These are phyloP conservation scores for Argynnis bischoffii DNA, from an alignment of 2,888 invertebrate species.

Conservation along the genomic window DNA sequence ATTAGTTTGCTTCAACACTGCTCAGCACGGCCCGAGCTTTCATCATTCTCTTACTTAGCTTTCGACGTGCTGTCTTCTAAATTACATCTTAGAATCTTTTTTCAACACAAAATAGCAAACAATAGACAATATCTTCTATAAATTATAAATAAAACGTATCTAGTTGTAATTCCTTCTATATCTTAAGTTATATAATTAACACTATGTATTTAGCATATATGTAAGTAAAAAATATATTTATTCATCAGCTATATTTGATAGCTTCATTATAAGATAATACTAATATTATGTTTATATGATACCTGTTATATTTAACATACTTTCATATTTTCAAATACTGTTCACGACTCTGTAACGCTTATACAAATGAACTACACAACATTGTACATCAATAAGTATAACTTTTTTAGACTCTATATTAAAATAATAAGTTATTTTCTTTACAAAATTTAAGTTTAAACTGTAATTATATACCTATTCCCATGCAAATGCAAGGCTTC, in stretches of 20 bases:
- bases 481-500: constrained; percentile 59
- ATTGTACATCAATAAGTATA: background rate
- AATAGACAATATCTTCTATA: background rate
- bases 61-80: constrained; percentile 47
- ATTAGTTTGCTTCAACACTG: constrained; percentile 46
- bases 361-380: background rate
- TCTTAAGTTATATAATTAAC: background rate
- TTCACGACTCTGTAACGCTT: background rate
- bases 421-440: background rate
- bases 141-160: background rate
- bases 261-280: background rate
- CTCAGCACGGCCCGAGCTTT: constrained; percentile 50
- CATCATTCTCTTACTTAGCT: constrained; percentile 61
- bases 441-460: background rate
- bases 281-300: background rate
- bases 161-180: background rate
- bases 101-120: background rate
- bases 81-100: constrained; percentile 13
- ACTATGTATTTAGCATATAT: constrained; percentile 4
- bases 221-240: background rate
- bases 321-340: background rate
- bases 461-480: constrained; percentile 14
- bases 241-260: background rate
- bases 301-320: background rate
- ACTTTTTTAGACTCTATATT: background rate